Percentiles rank a stretch among this genome's conserved stretches.
phyloP scores from a whole-genome alignment of 2,797 vertebrate species.

The Cichlasoma orientale region DNA sequence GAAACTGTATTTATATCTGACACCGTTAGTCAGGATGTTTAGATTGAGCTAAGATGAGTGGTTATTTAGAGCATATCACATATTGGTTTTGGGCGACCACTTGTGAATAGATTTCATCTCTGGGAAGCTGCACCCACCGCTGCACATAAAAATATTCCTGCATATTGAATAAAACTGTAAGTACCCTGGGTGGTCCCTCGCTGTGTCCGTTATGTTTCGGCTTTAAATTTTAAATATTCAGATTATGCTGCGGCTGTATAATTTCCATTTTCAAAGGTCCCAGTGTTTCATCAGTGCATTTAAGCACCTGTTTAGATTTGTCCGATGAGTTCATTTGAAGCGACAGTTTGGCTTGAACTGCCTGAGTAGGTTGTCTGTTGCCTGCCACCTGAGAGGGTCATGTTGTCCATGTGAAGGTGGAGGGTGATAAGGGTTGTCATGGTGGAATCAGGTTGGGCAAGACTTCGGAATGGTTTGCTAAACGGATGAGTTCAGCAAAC shows the following conservation, averaged over 20 bases:
- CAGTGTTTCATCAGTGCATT: neutral
- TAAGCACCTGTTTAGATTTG: neutral
- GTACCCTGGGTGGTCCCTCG: neutral
- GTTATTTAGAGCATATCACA: neutral
- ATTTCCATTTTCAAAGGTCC: neutral
- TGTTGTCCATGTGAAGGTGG: neutral
- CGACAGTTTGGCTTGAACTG: neutral
- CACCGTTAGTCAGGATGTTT: neutral
- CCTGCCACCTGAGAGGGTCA: slow-evolving; percentile 7
- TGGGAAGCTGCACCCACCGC: neutral
- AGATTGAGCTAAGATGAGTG: neutral
- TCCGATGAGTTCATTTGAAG: neutral
- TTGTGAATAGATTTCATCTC: slow-evolving; percentile 4
- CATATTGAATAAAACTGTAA: neutral
- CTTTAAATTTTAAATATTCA: neutral
- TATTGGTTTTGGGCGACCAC: neutral
- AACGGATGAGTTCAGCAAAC: slow-evolving; percentile 24
- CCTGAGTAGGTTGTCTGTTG: neutral
- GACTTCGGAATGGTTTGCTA: slow-evolving; percentile 16
- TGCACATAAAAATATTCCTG: neutral
- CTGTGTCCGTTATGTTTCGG: neutral
- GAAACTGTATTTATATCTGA: neutral
- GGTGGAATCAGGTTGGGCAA: slow-evolving; percentile 43
- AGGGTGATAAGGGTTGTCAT: neutral
- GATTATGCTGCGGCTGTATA: neutral